These are phyloP conservation scores for Chouioia cunea DNA, from an alignment of 2,888 invertebrate genomes.

Conservation along the genomic window DNA sequence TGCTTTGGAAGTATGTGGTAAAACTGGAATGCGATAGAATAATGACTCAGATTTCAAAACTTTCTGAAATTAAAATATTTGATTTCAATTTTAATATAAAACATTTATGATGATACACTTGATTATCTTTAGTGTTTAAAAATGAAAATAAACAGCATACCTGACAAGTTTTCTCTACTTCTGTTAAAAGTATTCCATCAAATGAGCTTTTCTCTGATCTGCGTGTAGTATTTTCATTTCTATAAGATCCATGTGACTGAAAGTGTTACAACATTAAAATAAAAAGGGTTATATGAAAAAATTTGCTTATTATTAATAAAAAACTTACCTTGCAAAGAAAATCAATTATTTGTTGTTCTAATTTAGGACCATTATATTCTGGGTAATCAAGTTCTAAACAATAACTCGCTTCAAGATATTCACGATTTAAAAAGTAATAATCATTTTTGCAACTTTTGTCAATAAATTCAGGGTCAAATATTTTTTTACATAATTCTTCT, in stretches of 20 bases:
- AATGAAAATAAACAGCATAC: slow-evolving; percentile 7
- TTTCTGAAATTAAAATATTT: slow-evolving; percentile 50
- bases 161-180: slow-evolving; percentile 5
- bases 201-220: not conserved
- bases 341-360: slow-evolving; percentile 69
- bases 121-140: not conserved
- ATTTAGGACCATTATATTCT: slow-evolving; percentile 72
- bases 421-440: slow-evolving; percentile 69
- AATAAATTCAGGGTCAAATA: slow-evolving; percentile 73
- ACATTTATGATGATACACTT: slow-evolving; percentile 14
- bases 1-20: slow-evolving; percentile 78
- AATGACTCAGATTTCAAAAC: slow-evolving; percentile 70
- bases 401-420: slow-evolving; percentile 76
- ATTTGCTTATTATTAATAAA: not conserved
- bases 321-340: slow-evolving; percentile 71
- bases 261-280: not conserved
- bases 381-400: slow-evolving; percentile 74
- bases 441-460: slow-evolving; percentile 71
- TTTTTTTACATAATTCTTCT: slow-evolving; percentile 59
- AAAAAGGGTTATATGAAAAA: not conserved
- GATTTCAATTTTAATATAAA: not conserved
- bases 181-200: not conserved
- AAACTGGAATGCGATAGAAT: slow-evolving; percentile 72
- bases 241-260: slow-evolving; percentile 5
- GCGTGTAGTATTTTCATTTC: slow-evolving; percentile 52